phyloP scores from a whole-genome alignment of 2,888 invertebrate species.

The Acleris cristana region DNA sequence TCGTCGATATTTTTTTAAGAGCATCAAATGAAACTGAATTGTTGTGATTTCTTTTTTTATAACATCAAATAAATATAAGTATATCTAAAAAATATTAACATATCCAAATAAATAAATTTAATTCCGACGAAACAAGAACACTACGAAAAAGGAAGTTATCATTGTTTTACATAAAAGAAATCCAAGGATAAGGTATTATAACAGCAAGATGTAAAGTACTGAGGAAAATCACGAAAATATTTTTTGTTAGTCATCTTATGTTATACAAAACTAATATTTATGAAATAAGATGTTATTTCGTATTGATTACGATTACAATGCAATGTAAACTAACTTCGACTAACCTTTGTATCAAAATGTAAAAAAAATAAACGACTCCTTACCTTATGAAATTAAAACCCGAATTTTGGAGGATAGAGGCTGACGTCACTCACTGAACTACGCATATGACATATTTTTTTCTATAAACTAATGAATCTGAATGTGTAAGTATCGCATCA shows the following conservation, averaged over 20 bases:
- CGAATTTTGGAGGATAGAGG: slow-evolving; percentile 19
- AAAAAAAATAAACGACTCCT: slow-evolving; percentile 57
- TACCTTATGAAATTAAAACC: slow-evolving; percentile 32
- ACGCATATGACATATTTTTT: slow-evolving; percentile 14
- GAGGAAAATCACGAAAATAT: slow-evolving; percentile 56
- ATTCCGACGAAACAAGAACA: too few relatives aligned
- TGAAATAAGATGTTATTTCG: slow-evolving; percentile 72
- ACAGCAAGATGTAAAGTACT: slow-evolving; percentile 38
- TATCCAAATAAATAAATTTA: too few relatives aligned
- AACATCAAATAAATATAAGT: too few relatives aligned
- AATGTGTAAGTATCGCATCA: slow-evolving; percentile 20
- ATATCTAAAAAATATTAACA: too few relatives aligned
- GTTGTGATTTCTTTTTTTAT: too few relatives aligned
- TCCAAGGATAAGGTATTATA: not conserved
- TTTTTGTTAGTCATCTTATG: slow-evolving; percentile 70
- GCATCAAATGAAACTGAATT: too few relatives aligned
- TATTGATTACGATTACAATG: slow-evolving; percentile 64
- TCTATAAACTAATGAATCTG: slow-evolving; percentile 19
- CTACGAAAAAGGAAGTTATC: too few relatives aligned
- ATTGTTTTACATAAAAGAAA: not conserved
- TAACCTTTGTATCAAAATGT: slow-evolving; percentile 72
- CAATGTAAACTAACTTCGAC: slow-evolving; percentile 74
- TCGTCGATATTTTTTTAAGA: too few relatives aligned
- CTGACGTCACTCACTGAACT: slow-evolving; percentile 27
- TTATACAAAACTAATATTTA: slow-evolving; percentile 70